Percentiles rank a stretch among this genome's conserved stretches.
Conservation (phyloP, 37 sponge, comb jelly and placozoan genomes). For the Halisarca cf. caerulea region DNA sequence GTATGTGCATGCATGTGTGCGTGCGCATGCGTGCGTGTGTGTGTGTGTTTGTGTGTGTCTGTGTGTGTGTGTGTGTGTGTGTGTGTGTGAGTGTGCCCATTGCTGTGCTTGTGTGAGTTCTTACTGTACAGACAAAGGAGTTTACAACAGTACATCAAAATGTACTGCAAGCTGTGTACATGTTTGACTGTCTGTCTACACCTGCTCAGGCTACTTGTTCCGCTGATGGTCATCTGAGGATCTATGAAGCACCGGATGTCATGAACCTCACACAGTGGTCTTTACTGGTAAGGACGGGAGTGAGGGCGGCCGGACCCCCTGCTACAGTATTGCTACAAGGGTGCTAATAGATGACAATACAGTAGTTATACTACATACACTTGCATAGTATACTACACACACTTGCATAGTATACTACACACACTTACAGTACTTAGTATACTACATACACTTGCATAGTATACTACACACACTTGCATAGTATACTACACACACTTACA, state of each 20-base stretch:
- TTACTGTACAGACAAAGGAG: not conserved
- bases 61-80: no score
- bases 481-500: no score
- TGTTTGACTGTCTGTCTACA: no score
- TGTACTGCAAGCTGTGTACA: not conserved
- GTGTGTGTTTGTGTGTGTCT: not conserved
- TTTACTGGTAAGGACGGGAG: conserved; percentile 42
- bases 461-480: no score
- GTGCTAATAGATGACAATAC: not conserved
- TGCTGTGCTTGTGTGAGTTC: conserved; percentile 3
- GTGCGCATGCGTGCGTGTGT: not conserved
- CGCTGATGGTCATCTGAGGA: conserved; percentile 80
- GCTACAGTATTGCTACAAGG: no score
- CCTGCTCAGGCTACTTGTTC: conserved; percentile 82
- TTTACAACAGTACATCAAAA: no score
- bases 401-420: no score
- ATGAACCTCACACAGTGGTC: conserved; percentile 95
- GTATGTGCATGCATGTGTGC: not conserved
- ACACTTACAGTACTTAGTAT: no score
- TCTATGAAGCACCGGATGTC: conserved; percentile 94
- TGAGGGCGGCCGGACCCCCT: not conserved
- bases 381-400: no score
- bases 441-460: no score
- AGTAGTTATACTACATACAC: not conserved
- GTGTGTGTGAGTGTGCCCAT: no score